These are phyloP conservation scores for Pagrus major DNA, from an alignment of 2,113 vertebrate species.

Conservation along the genomic window DNA sequence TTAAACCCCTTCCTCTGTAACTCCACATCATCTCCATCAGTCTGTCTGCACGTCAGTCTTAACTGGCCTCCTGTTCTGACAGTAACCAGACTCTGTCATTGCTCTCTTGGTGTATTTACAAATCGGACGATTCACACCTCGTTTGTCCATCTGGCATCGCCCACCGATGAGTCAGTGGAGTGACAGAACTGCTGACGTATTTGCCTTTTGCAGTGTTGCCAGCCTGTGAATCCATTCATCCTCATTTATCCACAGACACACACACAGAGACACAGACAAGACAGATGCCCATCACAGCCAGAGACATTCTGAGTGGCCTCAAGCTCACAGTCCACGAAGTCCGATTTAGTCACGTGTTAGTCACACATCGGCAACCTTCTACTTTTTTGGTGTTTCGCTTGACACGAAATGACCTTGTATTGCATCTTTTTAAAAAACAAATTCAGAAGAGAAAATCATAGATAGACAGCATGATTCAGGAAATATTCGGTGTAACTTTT, in stretches of 20 bases:
- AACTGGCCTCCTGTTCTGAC: slow-evolving; percentile 20
- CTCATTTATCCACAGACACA: slow-evolving; percentile 41
- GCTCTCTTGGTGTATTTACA: slow-evolving; percentile 65
- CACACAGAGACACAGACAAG: slow-evolving; percentile 31
- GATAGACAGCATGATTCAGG: slow-evolving; percentile 43
- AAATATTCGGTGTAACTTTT: slow-evolving; percentile 63
- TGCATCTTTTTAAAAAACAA: not conserved
- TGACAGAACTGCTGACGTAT: slow-evolving; percentile 74
- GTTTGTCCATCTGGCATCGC: slow-evolving; percentile 60
- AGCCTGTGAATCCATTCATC: slow-evolving; percentile 69
- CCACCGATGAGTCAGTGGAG: slow-evolving; percentile 63
- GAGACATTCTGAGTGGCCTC: slow-evolving; percentile 20
- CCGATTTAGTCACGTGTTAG: slow-evolving; percentile 33
- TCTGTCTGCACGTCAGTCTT: slow-evolving; percentile 16
- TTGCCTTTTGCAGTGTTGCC: slow-evolving; percentile 67
- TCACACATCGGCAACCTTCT: slow-evolving; percentile 40
- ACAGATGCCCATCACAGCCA: slow-evolving; percentile 55
- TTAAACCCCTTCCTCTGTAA: not conserved
- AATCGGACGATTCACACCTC: slow-evolving; percentile 55
- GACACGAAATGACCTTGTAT: not conserved
- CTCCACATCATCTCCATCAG: not conserved
- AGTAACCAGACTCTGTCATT: slow-evolving; percentile 23
- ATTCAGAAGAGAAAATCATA: slow-evolving; percentile 50
- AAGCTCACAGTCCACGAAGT: too few relatives aligned
- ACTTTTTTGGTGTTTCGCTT: slow-evolving; percentile 1